A percentile compares a stretch with the other conserved stretches of the same genome.
phyloP scores from a whole-genome alignment of 2,888 invertebrate genomes.

The Salpingus planirostris region DNA sequence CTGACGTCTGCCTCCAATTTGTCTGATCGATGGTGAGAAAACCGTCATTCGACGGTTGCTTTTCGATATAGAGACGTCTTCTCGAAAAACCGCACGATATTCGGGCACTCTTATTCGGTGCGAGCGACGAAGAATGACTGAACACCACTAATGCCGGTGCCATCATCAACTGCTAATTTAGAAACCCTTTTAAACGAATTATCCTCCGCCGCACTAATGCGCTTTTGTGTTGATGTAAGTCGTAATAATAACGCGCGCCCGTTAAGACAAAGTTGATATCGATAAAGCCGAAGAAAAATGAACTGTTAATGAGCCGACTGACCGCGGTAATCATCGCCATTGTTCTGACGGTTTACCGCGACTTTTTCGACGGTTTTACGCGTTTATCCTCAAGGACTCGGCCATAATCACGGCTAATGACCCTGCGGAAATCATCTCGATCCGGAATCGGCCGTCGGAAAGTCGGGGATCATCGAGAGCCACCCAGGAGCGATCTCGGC shows the following conservation, averaged over 20 bases:
- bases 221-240: constrained; percentile 38
- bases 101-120: not conserved
- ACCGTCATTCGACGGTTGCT: no score
- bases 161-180: constrained; percentile 44
- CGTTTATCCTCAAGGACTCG: no score
- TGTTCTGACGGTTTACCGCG: not conserved
- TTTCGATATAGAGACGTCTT: not conserved
- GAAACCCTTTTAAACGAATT: constrained; percentile 43
- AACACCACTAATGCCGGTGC: constrained; percentile 38
- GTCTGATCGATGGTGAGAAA: no score
- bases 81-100: not conserved
- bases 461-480: no score
- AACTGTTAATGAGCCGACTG: constrained; percentile 17
- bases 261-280: constrained; percentile 22
- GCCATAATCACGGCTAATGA: no score
- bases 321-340: constrained; percentile 17
- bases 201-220: constrained; percentile 40
- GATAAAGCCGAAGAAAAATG: constrained; percentile 18
- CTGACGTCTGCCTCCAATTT: no score
- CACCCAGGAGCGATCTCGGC: no score
- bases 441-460: no score
- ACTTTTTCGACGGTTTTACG: no score
- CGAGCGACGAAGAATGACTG: constrained; percentile 38
- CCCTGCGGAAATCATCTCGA: no score
- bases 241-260: constrained; percentile 23